Evolutionary conservation across 2,113 vertebrate genomes (phyloP), one percentile per base, ranked within the genome.

Genomic region (Camelus bactrianus): DNA sequence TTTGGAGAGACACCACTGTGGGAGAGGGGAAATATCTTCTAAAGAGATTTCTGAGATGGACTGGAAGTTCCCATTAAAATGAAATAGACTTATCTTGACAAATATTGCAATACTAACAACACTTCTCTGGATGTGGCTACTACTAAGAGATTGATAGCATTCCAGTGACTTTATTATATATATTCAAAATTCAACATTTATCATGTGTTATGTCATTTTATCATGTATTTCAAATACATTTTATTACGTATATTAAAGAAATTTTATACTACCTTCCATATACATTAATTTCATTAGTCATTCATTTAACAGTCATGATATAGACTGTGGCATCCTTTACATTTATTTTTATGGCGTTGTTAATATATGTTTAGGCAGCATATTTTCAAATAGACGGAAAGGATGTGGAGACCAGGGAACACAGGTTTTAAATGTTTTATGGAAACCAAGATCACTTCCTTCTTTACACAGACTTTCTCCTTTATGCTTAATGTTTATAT

Each of bases 161-260:
- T 96, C 56, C 3, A 46, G 65, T 42, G 24, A 80, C 69, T 60
- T 75, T n/a, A 79, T 54, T 17, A 42, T 84, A 6, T 52, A 24
- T 32, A 62, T 62, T 87, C 67, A 91, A 92, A 92, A 88, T 83
- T 50, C 62, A 86, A 54, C 16, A 64, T 64, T 67, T 91, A 13
- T 48, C 65, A 79, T 48, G 17, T 52, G 28, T 8, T 48, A 20
- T 90, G 26, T 17, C 26, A 90, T 77, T 94, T 93, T 62, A 62
- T 83, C 52, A 42, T 24, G 8, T 26, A 83, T 87, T 79, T 54
- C 20, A 54, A 54, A 79, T 4, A 35, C 8, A 35, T 92, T 89
- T 93, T 73, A 56, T 70, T 67, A 46, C 11, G 22, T 24, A 83
- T 88, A 94, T 93, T 48, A 86, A 79, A 32, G 26, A 15, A 72